phyloP scores from a whole-genome alignment of 2,797 vertebrate genomes.

The Sebastiscus albofasciatus region DNA sequence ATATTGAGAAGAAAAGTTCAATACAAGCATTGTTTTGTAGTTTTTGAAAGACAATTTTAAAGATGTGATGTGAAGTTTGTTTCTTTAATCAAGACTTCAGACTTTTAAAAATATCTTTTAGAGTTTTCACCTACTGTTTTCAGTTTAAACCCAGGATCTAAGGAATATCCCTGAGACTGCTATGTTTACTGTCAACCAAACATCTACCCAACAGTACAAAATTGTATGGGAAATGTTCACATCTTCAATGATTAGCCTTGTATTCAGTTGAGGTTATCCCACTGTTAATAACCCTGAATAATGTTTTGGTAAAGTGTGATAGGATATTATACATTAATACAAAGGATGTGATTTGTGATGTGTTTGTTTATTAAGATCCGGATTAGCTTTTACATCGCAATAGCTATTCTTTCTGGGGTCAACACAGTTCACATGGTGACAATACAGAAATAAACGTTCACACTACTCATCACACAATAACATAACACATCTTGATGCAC shows the following conservation, averaged over 20 bases:
- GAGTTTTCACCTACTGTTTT: not conserved
- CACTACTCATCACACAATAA: no score
- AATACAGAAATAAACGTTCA: no score
- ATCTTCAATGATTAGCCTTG: not conserved
- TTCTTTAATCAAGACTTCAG: not conserved
- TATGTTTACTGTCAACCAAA: not conserved
- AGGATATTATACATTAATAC: not conserved
- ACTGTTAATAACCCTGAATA: no score
- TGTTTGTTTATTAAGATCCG: no score
- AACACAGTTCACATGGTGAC: no score
- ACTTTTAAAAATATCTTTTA: not conserved
- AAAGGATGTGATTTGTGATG: not conserved
- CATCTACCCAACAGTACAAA: not conserved
- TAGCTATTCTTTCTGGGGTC: no score
- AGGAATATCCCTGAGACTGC: not conserved
- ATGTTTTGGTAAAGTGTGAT: not conserved
- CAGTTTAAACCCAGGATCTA: not conserved
- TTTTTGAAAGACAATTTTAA: not conserved
- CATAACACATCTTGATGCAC: no score
- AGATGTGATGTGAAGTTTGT: not conserved
- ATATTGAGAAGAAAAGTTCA: slow-evolving; percentile 26
- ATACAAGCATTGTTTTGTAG: not conserved
- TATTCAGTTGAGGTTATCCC: not conserved
- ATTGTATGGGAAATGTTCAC: not conserved
- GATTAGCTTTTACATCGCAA: no score